Conservation (phyloP, 2,113 vertebrate species). For the Nanorana parkeri region DNA sequence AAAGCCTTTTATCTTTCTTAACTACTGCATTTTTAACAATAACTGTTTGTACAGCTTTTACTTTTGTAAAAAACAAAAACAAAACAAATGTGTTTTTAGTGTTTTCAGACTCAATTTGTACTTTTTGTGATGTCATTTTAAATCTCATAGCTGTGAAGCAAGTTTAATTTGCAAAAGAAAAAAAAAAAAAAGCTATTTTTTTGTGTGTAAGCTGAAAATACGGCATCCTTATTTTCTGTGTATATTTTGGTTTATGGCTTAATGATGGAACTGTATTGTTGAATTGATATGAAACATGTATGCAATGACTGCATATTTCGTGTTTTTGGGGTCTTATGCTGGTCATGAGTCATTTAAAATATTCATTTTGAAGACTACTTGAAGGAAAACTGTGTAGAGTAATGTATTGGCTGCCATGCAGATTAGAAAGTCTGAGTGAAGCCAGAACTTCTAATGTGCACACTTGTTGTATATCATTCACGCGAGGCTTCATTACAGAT, state of each 20-base stretch:
- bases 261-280: neutral
- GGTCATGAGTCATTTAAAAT: no score
- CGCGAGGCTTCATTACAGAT: no score
- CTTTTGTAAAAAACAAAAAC: conserved; percentile 31
- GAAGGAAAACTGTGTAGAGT: no score
- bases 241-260: neutral
- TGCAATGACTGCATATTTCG: no score
- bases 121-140: conserved; percentile 49
- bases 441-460: no score
- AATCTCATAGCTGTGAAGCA: conserved; percentile 60
- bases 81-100: conserved; percentile 55
- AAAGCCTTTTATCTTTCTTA: conserved; percentile 19
- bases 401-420: no score
- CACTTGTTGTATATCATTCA: no score
- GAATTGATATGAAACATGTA: neutral
- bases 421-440: no score
- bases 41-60: conserved; percentile 33
- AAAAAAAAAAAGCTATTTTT: neutral
- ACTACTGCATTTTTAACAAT: conserved; percentile 12
- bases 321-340: no score
- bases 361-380: no score
- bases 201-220: neutral
- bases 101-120: conserved; percentile 22
- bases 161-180: neutral
- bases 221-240: conserved; percentile 1